Base-by-base conservation (phyloP, 2,797 vertebrate genomes). In the Dipus sagitta region DNA sequence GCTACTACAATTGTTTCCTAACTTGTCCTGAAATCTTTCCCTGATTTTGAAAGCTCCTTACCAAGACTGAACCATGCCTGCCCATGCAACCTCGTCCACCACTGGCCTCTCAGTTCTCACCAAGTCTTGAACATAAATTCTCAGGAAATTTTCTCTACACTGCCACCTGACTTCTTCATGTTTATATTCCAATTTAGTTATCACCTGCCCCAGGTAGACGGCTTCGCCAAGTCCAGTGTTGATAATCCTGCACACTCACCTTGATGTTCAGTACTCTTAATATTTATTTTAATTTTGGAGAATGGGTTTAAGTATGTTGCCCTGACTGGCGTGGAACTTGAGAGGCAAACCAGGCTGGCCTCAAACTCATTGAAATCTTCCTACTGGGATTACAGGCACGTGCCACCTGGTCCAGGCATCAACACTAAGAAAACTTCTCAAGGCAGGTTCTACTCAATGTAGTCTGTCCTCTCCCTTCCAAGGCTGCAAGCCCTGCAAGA, bases 11-110 rank as follows among this genome's bases (percentile, higher is more conserved):
- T 8, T 70, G 74, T 58, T 85, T 78, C 52, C 91, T 85, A 75
- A 70, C 74, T 84, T 86, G 34, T 90, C 82, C 91, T 90, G 52
- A 93, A 81, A 81, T 85, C 81, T 76, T 94, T 83, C 47, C 15
- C 2, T 70, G 65, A 77, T 64, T 78, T 86, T 21, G 28, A 47
- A 65, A 89, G 72, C 28, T 93, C 72, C 74, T 76, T 32, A n/a
- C 38, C 7, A 20, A 18, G 42, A 54, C 15, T 75, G 34, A 92
- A 32, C 24, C 38, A 85, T 71, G 70, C 81, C 75, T 70, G 23
- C 11, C 6, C 78, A 34, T 42, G 58, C 54, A 65, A 30, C 17
- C 14, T 52, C 42, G 32, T 28, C 79, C 62, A 77, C 47, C 23
- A 70, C 42, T 42, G 7, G 52, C 13, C 65, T 28, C 14, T 32